Evolutionary conservation across 2,797 vertebrate species (phyloP).

Genomic region (Nasua narica): DNA sequence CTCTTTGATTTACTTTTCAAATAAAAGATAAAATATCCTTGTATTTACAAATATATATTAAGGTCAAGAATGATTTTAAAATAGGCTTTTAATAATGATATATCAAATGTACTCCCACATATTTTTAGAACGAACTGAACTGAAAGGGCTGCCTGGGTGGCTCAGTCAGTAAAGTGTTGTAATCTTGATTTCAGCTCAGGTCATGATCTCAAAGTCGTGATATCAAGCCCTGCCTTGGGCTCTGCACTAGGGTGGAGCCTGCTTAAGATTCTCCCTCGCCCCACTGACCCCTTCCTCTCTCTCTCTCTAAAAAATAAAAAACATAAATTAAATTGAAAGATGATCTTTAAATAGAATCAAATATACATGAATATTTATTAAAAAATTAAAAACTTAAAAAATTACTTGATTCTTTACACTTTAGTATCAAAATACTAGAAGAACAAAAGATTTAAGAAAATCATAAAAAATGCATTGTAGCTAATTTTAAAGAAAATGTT

Average conservation of each 20-base stretch:
- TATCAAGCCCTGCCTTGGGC: too few species aligned
- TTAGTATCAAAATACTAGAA: not conserved
- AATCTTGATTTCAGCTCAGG: too few species aligned
- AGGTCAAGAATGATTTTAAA: not conserved
- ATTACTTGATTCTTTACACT: not conserved
- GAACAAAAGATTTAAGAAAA: not conserved
- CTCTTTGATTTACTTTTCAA: not conserved
- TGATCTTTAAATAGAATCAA: not conserved
- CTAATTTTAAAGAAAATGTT: not conserved
- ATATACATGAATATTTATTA: not conserved
- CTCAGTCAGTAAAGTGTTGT: too few species aligned
- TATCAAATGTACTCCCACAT: not conserved
- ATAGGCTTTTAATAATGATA: not conserved
- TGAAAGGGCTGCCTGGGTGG: not conserved
- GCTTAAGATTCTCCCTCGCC: too few species aligned
- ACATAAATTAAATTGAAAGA: not conserved
- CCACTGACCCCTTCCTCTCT: too few species aligned
- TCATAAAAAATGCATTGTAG: not conserved
- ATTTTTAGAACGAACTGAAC: not conserved
- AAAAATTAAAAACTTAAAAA: not conserved
- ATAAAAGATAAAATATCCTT: not conserved
- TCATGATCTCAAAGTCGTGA: too few species aligned
- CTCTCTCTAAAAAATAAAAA: not conserved
- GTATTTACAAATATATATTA: not conserved
- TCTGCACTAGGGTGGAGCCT: too few species aligned